These are phyloP conservation scores for Bos javanicus DNA, from an alignment of 2,113 vertebrate genomes.

Conservation along the genomic window DNA sequence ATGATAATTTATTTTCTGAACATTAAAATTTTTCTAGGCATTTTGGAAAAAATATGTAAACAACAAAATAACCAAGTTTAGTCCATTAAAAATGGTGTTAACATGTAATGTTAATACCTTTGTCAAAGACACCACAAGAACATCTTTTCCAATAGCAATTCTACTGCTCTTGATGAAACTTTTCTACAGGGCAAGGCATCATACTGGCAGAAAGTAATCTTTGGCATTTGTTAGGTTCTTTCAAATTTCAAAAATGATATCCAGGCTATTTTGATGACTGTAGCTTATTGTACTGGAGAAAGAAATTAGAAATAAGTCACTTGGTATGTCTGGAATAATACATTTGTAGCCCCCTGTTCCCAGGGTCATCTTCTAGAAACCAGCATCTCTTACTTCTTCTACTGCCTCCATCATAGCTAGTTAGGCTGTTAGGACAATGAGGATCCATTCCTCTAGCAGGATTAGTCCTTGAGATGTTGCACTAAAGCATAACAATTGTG, in stretches of 20 bases:
- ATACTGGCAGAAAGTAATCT: not conserved
- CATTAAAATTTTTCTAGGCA: conserved; percentile 5
- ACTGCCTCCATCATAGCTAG: not conserved
- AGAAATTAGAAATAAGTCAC: not conserved
- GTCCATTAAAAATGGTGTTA: not conserved
- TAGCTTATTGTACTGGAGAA: not conserved
- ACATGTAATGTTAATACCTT: not conserved
- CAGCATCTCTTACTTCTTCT: not conserved
- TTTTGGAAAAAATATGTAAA: not conserved
- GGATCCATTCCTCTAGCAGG: not conserved
- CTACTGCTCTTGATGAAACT: not conserved
- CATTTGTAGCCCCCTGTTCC: not conserved
- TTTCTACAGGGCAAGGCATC: not conserved
- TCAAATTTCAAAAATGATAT: not conserved
- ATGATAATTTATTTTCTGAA: not conserved
- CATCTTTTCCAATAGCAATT: not conserved
- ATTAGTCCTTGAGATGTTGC: not conserved
- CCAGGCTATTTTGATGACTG: not conserved
- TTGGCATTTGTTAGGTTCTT: not conserved
- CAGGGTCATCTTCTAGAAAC: not conserved
- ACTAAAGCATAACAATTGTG: not conserved
- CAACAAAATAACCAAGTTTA: not conserved
- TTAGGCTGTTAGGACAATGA: not conserved
- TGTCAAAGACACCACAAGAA: not conserved
- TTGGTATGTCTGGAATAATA: not conserved